Evolutionary conservation across 2,888 invertebrate genomes (phyloP).

Genomic region (Atherix ibis): DNA sequence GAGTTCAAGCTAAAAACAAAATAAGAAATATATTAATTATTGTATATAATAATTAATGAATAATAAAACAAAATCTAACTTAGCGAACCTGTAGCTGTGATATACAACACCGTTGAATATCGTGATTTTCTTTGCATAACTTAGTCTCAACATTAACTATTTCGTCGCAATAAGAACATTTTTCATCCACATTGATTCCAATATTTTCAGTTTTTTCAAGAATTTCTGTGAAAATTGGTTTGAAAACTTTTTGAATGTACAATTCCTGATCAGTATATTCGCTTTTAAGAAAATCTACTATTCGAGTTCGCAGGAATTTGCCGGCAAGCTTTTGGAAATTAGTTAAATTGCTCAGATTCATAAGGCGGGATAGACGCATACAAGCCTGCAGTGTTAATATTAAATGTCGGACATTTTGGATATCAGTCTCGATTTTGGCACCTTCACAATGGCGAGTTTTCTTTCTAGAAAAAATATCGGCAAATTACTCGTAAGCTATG

Average conservation of each 20-base stretch:
- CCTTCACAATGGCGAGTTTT: no score
- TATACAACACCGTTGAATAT: constrained; percentile 19
- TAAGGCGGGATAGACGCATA: constrained; percentile 1
- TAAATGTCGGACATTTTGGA: no score
- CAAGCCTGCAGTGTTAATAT: no score
- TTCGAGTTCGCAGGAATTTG: not conserved
- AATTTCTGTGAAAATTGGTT: constrained; percentile 5
- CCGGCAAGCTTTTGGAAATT: constrained; percentile 1
- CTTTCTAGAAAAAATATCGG: no score
- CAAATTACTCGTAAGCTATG: no score
- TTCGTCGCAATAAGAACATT: constrained; percentile 15
- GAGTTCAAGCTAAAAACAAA: constrained; percentile 14
- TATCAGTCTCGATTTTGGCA: no score
- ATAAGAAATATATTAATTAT: no score
- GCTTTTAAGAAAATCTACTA: not conserved
- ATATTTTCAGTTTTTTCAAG: constrained; percentile 3
- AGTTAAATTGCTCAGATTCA: not conserved
- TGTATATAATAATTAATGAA: no score
- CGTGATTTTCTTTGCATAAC: constrained; percentile 15
- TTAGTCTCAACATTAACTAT: constrained; percentile 10
- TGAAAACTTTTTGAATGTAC: constrained; percentile 3
- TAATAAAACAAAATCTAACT: not conserved
- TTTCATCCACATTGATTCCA: constrained; percentile 10
- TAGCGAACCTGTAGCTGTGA: constrained; percentile 21
- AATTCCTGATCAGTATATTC: not conserved